phyloP scores from a whole-genome alignment of 2,888 invertebrate species.

The Dynastes maya region DNA sequence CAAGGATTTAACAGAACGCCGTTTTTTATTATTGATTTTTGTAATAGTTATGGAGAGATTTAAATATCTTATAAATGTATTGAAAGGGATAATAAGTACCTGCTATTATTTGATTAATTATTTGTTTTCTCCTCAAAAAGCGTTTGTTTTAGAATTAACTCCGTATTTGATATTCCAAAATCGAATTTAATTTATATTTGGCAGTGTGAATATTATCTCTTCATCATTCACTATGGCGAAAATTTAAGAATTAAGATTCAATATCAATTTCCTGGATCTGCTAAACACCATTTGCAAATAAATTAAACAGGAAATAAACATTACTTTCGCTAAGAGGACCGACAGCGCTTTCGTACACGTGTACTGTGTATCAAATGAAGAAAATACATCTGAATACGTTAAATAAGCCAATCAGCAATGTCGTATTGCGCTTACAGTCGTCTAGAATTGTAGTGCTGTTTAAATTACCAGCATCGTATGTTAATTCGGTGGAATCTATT shows the following conservation, averaged over 20 bases:
- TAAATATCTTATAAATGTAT: too few species aligned
- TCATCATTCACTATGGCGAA: neutral
- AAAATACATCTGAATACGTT: slow-evolving; percentile 30
- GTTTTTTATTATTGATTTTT: neutral
- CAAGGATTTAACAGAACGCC: neutral
- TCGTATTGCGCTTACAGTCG: neutral
- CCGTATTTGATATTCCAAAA: neutral
- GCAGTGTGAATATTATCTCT: neutral
- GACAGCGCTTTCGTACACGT: slow-evolving; percentile 35
- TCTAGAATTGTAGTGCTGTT: slow-evolving; percentile 2
- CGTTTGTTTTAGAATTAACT: too few species aligned
- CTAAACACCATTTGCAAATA: slow-evolving; percentile 28
- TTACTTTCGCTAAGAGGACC: slow-evolving; percentile 34
- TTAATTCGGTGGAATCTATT: slow-evolving; percentile 1
- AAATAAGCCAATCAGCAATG: neutral
- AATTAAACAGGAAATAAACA: slow-evolving; percentile 36
- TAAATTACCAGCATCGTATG: slow-evolving; percentile 8
- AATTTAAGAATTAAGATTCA: slow-evolving; percentile 34
- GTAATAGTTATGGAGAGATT: neutral
- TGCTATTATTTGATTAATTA: too few species aligned
- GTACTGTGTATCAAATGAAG: slow-evolving; percentile 37
- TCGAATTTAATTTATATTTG: slow-evolving; percentile 12
- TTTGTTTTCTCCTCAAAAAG: too few species aligned
- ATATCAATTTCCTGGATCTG: slow-evolving; percentile 29
- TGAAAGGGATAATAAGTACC: too few species aligned